phyloP scores from a whole-genome alignment of 2,113 vertebrate genomes.

The Ictalurus furcatus region DNA sequence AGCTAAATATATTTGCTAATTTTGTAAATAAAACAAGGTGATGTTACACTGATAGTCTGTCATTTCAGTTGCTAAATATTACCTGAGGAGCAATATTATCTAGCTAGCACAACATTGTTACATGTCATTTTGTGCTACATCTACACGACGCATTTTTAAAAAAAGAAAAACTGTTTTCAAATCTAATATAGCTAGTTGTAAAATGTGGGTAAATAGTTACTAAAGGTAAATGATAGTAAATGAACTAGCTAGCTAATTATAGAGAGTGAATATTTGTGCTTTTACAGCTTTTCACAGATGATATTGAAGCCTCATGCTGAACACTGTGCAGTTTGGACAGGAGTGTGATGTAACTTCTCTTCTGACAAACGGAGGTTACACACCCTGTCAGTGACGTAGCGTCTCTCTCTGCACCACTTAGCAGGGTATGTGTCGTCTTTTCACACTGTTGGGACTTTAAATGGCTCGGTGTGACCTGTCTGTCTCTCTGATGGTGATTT shows the following conservation, averaged over 20 bases:
- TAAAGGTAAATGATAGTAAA: background rate
- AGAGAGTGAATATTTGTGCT: background rate
- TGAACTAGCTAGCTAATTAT: background rate
- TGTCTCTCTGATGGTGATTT: slow-evolving; percentile 30
- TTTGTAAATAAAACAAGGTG: background rate
- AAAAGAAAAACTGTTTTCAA: background rate
- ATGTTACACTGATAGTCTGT: background rate
- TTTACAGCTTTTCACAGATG: background rate
- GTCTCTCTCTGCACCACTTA: slow-evolving; percentile 5
- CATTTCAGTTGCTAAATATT: background rate
- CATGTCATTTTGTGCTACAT: background rate
- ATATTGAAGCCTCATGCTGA: background rate
- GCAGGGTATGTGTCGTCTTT: background rate
- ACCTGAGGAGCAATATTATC: background rate
- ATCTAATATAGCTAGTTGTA: background rate
- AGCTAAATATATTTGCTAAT: background rate
- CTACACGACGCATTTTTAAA: background rate
- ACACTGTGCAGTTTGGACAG: background rate
- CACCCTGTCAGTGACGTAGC: background rate
- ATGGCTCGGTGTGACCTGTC: slow-evolving; percentile 17
- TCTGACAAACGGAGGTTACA: background rate
- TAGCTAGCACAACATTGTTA: background rate
- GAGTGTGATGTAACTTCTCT: background rate
- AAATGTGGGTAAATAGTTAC: background rate
- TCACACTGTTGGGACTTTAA: slow-evolving; percentile 17